These are phyloP conservation scores for Carettochelys insculpta DNA, from an alignment of 2,113 vertebrate species.

Conservation along the genomic window DNA sequence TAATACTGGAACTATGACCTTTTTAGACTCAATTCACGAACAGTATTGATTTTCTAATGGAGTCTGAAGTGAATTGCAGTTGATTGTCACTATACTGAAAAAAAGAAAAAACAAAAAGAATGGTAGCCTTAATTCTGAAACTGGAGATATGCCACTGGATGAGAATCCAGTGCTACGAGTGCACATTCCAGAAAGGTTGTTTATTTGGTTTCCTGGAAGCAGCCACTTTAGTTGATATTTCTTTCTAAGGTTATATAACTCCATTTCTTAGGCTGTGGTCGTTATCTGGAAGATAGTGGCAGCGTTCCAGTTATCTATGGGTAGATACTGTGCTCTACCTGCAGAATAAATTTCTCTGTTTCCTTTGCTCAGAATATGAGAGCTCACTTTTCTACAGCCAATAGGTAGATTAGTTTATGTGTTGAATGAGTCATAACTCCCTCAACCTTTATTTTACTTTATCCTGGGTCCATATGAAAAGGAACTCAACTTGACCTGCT, in stretches of 20 bases:
- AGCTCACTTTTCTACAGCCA: not conserved
- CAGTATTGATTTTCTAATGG: constrained; percentile 68
- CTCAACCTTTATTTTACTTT: not conserved
- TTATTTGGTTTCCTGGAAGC: constrained; percentile 21
- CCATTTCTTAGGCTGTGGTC: not conserved
- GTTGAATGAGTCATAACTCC: not conserved
- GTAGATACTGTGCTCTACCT: not conserved
- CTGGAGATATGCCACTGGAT: not conserved
- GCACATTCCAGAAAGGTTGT: not conserved
- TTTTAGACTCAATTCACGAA: constrained; percentile 62
- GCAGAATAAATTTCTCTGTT: constrained; percentile 14
- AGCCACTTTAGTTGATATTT: not conserved
- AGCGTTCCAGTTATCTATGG: not conserved
- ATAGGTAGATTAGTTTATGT: not conserved
- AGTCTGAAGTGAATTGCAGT: constrained; percentile 54
- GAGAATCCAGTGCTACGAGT: not conserved
- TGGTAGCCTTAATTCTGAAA: not conserved
- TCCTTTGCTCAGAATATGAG: not conserved
- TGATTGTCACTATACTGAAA: constrained; percentile 39
- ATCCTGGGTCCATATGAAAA: not conserved
- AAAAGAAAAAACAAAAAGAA: constrained; percentile 45
- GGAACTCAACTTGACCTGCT: too few species aligned
- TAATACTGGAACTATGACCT: constrained; percentile 48
- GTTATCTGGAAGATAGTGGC: not conserved
- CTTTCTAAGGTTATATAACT: not conserved